A percentile compares a stretch with the other conserved stretches of the same genome.
Evolutionary conservation across 2,888 invertebrate species (phyloP).

Genomic region (Julus scandinavius): DNA sequence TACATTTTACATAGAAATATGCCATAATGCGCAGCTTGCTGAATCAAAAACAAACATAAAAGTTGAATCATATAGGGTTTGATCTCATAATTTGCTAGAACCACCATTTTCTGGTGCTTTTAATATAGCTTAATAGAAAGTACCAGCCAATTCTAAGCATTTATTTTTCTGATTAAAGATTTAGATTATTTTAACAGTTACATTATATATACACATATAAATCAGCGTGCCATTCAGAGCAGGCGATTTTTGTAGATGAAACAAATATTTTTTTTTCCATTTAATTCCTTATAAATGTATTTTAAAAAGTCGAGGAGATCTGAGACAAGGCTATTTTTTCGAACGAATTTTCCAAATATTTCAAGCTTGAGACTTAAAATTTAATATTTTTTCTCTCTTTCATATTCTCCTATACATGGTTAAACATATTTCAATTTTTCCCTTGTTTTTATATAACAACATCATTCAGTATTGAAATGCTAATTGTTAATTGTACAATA

Average conservation of each 20-base stretch:
- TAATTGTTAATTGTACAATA: neutral
- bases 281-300: too few species aligned
- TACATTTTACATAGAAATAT: neutral
- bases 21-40: slow-evolving; percentile 21
- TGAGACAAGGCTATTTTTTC: too few species aligned
- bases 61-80: neutral
- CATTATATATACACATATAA: neutral
- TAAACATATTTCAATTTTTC: too few species aligned
- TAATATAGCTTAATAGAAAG: neutral
- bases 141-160: neutral
- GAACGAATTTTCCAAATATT: too few species aligned
- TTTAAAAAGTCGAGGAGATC: too few species aligned
- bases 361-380: too few species aligned
- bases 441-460: too few species aligned
- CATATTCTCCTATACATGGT: too few species aligned
- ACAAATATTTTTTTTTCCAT: neutral
- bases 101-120: neutral
- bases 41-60: neutral
- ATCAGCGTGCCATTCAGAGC: slow-evolving; percentile 13
- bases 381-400: too few species aligned
- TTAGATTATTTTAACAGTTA: neutral
- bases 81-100: neutral
- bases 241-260: neutral
- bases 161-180: neutral
- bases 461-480: neutral